Evolutionary conservation across 2,888 invertebrate genomes (phyloP), one percentile per base, ranked within the genome.

Genomic region (Orthonychiurus folsomi): DNA sequence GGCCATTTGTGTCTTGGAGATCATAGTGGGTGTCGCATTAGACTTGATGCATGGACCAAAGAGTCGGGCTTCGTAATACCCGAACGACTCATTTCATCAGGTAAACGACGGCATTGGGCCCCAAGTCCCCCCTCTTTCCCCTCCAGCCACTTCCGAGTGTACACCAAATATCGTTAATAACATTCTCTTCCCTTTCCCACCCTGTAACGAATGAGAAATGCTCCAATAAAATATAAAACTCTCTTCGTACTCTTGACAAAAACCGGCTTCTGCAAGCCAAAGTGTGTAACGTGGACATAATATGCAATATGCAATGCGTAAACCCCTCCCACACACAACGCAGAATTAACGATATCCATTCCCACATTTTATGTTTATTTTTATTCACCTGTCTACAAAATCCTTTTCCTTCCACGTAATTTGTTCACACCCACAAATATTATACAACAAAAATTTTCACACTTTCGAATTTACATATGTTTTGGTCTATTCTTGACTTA

Each of bases 21-120:
- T 65, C 65, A 65, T 65, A 65, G 59, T 54, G 65, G 61, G 60
- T 65, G 65, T 65, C 65, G 62, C 65, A 65, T 65, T 65, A 65
- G 58, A 24, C 27, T 50, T 64, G 64, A 65, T 62, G 56, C 62
- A 65, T 65, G 65, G 65, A 65, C 52, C 56, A 25, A 50, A 50
- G 28, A 50, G 56, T 58, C 63, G 48, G 37, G 47, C 37, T 50
- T 50, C 25, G 55, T 64, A 64, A 64, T 61, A 64, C 64, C 61
- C 64, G 26, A 50, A 52, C 56, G 56, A 61, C 50, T 59, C 59
- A 28, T 64, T 64, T 64, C 55, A 64, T 64, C 61, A 64, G 64
- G 64, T 64, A 64, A 61, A 64, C 61, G 59, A 52, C 59, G 56
- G 3, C 20, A 50, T 9, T 12, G 15, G 26, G 26, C 26, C 25